phyloP scores from a whole-genome alignment of 2,113 vertebrate species.

The Varanus komodoensis region DNA sequence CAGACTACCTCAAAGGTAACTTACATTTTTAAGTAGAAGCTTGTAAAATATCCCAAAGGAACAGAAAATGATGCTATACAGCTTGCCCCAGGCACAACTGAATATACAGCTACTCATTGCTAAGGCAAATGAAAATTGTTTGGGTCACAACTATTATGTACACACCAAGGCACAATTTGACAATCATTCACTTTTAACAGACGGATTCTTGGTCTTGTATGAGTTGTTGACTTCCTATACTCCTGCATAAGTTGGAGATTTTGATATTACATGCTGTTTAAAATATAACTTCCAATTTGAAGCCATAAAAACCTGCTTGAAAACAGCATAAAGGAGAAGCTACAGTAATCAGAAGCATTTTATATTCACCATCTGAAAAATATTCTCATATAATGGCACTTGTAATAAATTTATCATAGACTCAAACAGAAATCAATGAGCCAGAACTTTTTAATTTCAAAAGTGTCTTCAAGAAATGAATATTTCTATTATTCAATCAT shows the following conservation, averaged over 20 bases:
- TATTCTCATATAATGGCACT: no score
- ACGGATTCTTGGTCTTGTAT: no score
- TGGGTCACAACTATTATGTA: neutral
- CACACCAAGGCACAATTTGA: neutral
- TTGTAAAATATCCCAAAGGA: neutral
- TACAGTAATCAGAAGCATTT: no score
- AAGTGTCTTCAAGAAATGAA: neutral
- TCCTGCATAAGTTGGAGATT: no score
- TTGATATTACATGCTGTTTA: neutral
- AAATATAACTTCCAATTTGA: no score
- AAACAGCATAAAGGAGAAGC: no score
- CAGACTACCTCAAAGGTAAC: neutral
- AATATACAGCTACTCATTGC: neutral
- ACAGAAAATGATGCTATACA: neutral
- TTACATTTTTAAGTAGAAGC: no score
- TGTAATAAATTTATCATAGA: no score
- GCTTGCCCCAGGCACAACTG: slow-evolving; percentile 1
- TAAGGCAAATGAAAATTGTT: neutral
- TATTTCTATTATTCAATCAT: neutral
- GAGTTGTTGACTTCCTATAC: no score
- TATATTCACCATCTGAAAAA: no score
- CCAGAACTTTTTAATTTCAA: neutral
- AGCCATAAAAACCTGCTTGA: no score
- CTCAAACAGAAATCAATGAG: neutral
- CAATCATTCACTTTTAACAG: neutral